Percentiles rank a stretch among this genome's conserved stretches.
These are phyloP conservation scores for Cancer borealis DNA, from an alignment of 2,888 invertebrate species.

Conservation along the genomic window DNA sequence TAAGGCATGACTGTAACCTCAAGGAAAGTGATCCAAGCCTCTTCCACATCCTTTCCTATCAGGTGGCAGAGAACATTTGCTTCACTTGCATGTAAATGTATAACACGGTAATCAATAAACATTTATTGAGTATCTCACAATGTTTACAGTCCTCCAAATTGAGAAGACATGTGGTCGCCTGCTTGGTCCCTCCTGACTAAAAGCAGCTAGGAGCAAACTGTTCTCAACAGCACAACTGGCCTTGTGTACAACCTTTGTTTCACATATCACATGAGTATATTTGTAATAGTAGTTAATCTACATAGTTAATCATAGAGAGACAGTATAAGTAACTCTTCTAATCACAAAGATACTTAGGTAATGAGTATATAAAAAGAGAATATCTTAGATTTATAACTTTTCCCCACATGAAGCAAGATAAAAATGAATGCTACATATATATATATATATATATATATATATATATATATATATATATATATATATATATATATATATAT, in stretches of 20 bases:
- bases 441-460: too few species aligned
- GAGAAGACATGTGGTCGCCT: background rate
- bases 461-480: too few species aligned
- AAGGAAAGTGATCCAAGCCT: too few species aligned
- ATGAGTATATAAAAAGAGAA: background rate
- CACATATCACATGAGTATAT: background rate
- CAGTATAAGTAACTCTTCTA: background rate
- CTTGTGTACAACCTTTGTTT: background rate
- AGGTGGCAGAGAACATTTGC: too few species aligned
- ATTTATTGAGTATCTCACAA: slow-evolving; percentile 27
- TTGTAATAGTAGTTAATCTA: background rate
- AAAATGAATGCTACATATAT: background rate
- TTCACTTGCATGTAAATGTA: background rate
- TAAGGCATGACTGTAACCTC: too few species aligned
- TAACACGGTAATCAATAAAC: background rate
- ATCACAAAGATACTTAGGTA: background rate
- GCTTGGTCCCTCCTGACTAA: background rate
- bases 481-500: too few species aligned
- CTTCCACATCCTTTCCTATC: too few species aligned
- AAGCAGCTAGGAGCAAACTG: background rate
- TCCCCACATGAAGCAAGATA: background rate
- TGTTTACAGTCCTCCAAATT: background rate
- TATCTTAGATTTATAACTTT: background rate
- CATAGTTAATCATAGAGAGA: background rate
- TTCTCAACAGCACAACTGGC: background rate